A percentile compares a stretch with the other conserved stretches of the same genome.
phyloP scores from a whole-genome alignment of 2,888 invertebrate species.

The Sesia apiformis region DNA sequence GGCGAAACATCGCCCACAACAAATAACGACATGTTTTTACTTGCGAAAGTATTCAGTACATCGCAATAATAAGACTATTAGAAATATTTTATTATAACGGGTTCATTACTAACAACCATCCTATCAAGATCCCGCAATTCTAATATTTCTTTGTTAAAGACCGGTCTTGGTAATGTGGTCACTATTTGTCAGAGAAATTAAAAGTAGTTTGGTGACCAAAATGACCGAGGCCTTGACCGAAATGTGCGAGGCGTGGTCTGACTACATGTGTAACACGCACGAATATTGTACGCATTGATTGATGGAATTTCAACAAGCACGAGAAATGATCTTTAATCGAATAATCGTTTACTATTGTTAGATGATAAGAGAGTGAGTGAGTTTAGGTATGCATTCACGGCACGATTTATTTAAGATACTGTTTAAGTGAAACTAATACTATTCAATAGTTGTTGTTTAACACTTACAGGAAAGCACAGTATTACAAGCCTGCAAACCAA shows the following conservation, averaged over 20 bases:
- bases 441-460: no score
- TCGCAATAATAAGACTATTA: background rate
- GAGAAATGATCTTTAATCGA: no score
- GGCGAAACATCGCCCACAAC: background rate
- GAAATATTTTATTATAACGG: background rate
- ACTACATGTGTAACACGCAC: slow-evolving; percentile 3
- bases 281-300: background rate
- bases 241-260: slow-evolving; percentile 34
- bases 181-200: slow-evolving; percentile 17
- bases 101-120: background rate
- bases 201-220: slow-evolving; percentile 33
- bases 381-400: no score
- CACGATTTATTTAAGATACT: no score
- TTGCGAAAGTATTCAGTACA: background rate
- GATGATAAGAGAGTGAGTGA: no score
- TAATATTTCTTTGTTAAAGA: background rate
- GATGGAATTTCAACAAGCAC: background rate
- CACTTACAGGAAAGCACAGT: no score
- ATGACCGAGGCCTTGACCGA: slow-evolving; percentile 53
- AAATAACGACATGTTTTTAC: background rate
- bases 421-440: no score
- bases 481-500: no score
- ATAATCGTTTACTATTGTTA: no score
- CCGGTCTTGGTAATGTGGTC: slow-evolving; percentile 9
- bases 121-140: background rate